phyloP scores from a whole-genome alignment of 2,888 invertebrate genomes.

The Drosophila basisetae region DNA sequence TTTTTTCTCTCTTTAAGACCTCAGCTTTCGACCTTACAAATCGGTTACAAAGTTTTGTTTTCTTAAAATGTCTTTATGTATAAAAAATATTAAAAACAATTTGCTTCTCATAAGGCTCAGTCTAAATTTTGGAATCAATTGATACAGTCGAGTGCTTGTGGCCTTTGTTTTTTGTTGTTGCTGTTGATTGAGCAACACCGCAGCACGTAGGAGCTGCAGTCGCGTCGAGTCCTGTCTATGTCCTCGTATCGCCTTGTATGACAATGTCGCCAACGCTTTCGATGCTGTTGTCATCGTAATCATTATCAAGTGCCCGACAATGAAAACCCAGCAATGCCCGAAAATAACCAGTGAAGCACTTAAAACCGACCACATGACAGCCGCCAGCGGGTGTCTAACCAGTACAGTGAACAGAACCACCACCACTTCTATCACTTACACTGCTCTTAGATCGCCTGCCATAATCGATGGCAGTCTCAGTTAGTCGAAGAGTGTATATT shows the following conservation, averaged over 20 bases:
- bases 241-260: slow-evolving; percentile 40
- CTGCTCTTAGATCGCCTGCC: slow-evolving; percentile 39
- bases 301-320: slow-evolving; percentile 75
- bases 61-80: not conserved
- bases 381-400: slow-evolving; percentile 44
- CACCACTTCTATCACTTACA: not conserved
- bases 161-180: slow-evolving; percentile 7
- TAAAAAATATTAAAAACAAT: not conserved
- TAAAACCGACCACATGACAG: slow-evolving; percentile 78
- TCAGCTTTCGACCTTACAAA: not conserved
- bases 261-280: slow-evolving; percentile 43
- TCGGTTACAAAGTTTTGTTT: not conserved
- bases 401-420: not conserved
- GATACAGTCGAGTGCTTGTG: slow-evolving; percentile 32
- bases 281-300: slow-evolving; percentile 68
- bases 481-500: slow-evolving; percentile 17
- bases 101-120: not conserved
- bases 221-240: slow-evolving; percentile 20
- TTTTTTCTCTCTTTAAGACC: not conserved
- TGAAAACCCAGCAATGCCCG: slow-evolving; percentile 54
- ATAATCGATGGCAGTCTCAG: slow-evolving; percentile 69
- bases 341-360: slow-evolving; percentile 78
- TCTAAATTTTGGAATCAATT: slow-evolving; percentile 30
- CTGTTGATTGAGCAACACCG: slow-evolving; percentile 22
- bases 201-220: slow-evolving; percentile 24